These are phyloP conservation scores for Malurus elegans DNA, from an alignment of 2,113 vertebrate genomes.

Conservation along the genomic window DNA sequence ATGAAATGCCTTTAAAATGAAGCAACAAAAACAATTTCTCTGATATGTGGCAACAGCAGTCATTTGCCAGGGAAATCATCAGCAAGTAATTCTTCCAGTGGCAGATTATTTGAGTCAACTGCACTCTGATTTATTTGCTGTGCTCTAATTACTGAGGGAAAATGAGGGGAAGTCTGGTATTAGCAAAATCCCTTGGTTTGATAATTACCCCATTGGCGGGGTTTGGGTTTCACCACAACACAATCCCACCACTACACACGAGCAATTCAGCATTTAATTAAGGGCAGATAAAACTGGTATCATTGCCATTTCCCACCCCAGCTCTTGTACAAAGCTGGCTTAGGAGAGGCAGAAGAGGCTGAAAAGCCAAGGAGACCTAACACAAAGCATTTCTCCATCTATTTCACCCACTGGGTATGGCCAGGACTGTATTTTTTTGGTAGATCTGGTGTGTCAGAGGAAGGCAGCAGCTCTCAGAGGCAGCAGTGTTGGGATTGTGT, in stretches of 20 bases:
- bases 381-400: not conserved
- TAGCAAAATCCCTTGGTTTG: conserved; percentile 40
- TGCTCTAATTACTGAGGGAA: conserved; percentile 53
- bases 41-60: not conserved
- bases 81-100: not conserved
- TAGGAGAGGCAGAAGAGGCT: not conserved
- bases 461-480: not conserved
- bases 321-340: not conserved
- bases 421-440: not conserved
- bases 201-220: not conserved
- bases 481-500: rapidly evolving
- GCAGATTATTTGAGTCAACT: conserved; percentile 25
- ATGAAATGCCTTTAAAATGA: not conserved
- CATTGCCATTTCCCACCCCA: conserved; percentile 6
- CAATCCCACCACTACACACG: not conserved
- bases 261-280: conserved; percentile 56
- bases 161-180: conserved; percentile 26
- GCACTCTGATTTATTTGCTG: conserved; percentile 45
- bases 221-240: not conserved
- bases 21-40: not conserved
- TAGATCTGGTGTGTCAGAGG: not conserved
- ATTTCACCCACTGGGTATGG: not conserved
- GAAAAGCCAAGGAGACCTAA: not conserved
- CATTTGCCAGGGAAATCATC: not conserved
- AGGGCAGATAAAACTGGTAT: conserved; percentile 47